Percentiles rank a stretch among this genome's conserved stretches.
Conservation (phyloP, 2,888 invertebrate species). For the Thumatha senex region DNA sequence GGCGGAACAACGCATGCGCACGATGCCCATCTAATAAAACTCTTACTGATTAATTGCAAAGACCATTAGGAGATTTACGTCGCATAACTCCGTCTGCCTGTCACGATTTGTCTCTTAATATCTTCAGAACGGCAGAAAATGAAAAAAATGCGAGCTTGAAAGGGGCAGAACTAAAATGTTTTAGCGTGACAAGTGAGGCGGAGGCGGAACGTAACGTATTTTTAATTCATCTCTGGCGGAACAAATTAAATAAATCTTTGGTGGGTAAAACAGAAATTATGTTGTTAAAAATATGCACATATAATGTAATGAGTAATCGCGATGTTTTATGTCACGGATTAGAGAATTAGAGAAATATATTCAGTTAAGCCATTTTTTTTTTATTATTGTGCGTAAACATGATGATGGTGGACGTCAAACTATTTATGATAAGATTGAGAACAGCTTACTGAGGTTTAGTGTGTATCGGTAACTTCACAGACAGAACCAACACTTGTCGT, state of each 20-base stretch:
- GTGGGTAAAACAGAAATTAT: slow-evolving; percentile 31
- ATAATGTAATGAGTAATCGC: slow-evolving; percentile 22
- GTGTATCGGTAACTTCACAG: no score
- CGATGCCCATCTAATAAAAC: slow-evolving; percentile 66
- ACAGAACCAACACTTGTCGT: no score
- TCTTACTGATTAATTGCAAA: slow-evolving; percentile 71
- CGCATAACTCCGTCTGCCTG: slow-evolving; percentile 43
- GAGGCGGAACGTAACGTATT: slow-evolving; percentile 49
- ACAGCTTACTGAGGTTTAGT: no score
- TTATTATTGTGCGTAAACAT: no score
- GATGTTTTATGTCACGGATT: neutral
- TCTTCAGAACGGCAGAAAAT: slow-evolving; percentile 43
- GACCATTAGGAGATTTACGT: slow-evolving; percentile 37
- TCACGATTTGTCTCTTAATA: slow-evolving; percentile 46
- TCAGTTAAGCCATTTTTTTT: no score
- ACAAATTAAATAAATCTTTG: slow-evolving; percentile 55
- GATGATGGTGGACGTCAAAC: no score
- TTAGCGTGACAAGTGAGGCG: slow-evolving; percentile 41
- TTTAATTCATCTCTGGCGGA: slow-evolving; percentile 47
- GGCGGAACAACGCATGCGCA: slow-evolving; percentile 59
- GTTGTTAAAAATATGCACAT: slow-evolving; percentile 17
- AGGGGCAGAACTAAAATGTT: slow-evolving; percentile 59
- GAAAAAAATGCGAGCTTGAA: slow-evolving; percentile 40
- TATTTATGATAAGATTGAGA: no score
- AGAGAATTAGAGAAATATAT: neutral